Evolutionary conservation across 2,113 vertebrate genomes (phyloP), one percentile per base, ranked within the genome.

Genomic region (Oryzias javanicus): DNA sequence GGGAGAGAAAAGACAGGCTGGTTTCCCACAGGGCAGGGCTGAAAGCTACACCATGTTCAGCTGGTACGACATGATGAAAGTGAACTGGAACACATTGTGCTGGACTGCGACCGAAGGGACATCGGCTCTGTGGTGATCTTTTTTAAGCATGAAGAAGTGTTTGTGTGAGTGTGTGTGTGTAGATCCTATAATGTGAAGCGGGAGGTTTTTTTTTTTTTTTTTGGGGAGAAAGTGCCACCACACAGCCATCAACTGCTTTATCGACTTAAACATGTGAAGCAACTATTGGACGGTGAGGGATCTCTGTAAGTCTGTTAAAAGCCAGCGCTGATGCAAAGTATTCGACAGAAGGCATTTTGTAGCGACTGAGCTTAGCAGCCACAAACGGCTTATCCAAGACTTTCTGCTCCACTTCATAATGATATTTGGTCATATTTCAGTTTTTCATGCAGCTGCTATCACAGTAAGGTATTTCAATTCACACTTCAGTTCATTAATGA

Each of bases 21-120:
- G 81, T 87, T 87, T 89, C 89, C 89, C 89, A 88, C 87, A 88
- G 86, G 87, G 87, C 77, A 81, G 80, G 79, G 82, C 87, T 89
- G 89, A 89, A 87, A 88, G 86, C 87, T 86, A 87, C 87, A 89
- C 83, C 87, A 87, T 89, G 87, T 89, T 88, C 86, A 86, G 81
- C 86, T 88, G 86, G 84, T 88, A 86, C 80, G 69, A 89, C 87
- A 89, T 83, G 85, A 89, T 89, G 89, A 88, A 89, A 88, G 87
- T 90, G 84, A 90, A 88, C 85, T 90, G 85, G 87, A 90, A 89
- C 84, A 86, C 86, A 89, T 87, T 90, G 87, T 86, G 79, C 80
- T 82, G 85, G 81, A 85, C 85, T 83, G 85, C 81, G 85, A 88
- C 84, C 70, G 81, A 90, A 82, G 88, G 87, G 88, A 89, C 82